A percentile compares a stretch with the other conserved stretches of the same genome.
Conservation (phyloP, 2,888 invertebrate genomes). For the Melanophora roralis region DNA sequence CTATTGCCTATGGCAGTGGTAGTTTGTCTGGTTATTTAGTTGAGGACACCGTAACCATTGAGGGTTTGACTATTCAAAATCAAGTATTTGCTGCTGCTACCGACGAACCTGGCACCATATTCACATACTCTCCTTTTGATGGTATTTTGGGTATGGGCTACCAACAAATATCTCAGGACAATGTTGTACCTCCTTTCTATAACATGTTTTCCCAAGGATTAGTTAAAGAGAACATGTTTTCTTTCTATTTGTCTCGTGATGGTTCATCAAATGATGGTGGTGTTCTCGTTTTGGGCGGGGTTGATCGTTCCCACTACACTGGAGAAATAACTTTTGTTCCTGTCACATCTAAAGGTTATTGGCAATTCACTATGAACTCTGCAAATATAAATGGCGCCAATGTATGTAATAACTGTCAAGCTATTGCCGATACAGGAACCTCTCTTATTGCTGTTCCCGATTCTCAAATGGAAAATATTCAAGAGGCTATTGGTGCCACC, state of each 20-base stretch:
- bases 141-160: constrained; percentile 97
- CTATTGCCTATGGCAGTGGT: constrained; percentile 96
- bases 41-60: constrained; percentile 86
- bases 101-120: constrained; percentile 93
- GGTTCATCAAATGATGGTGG: constrained; percentile 85
- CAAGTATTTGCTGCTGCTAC: constrained; percentile 97
- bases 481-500: constrained; percentile 87
- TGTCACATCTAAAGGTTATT: constrained; percentile 90
- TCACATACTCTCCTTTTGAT: constrained; percentile 98
- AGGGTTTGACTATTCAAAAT: constrained; percentile 82
- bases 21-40: constrained; percentile 96
- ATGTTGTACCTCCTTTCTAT: constrained; percentile 92
- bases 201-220: constrained; percentile 90
- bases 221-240: constrained; percentile 86
- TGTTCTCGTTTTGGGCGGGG: constrained; percentile 93
- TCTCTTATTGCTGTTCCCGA: constrained; percentile 94
- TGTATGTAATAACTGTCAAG: constrained; percentile 88
- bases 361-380: constrained; percentile 94
- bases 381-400: constrained; percentile 78
- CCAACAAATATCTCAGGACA: constrained; percentile 89
- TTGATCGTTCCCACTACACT: constrained; percentile 90
- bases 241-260: constrained; percentile 91
- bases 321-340: constrained; percentile 83
- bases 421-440: constrained; percentile 97
- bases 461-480: constrained; percentile 84